These are phyloP conservation scores for Anas platyrhynchos DNA, from an alignment of 2,113 vertebrate species.

Conservation along the genomic window DNA sequence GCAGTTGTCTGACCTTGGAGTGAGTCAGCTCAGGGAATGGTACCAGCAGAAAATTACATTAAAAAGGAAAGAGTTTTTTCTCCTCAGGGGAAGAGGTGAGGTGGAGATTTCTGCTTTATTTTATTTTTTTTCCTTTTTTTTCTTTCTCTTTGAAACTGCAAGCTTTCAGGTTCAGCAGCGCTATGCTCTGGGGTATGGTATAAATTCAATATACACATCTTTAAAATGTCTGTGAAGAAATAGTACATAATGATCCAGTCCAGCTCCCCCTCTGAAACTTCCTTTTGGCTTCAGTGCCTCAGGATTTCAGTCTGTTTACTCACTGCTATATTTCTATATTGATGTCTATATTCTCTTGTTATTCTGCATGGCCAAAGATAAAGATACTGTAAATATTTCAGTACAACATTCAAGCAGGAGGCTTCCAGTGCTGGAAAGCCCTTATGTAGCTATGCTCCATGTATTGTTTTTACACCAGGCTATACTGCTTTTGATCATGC, in stretches of 20 bases:
- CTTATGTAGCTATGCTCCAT: not conserved
- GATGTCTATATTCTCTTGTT: not conserved
- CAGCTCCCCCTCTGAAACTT: not conserved
- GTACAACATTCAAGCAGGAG: not conserved
- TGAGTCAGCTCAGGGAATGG: not conserved
- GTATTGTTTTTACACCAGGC: not conserved
- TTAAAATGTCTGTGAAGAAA: not conserved
- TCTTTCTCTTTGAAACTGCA: not conserved
- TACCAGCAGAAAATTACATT: not conserved
- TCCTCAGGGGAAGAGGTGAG: not conserved
- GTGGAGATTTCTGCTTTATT: not conserved
- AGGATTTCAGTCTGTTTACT: not conserved
- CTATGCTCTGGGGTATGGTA: not conserved
- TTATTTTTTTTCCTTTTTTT: not conserved
- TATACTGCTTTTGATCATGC: not conserved
- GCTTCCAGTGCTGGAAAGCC: not conserved
- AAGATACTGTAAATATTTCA: not conserved
- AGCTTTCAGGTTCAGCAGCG: not conserved
- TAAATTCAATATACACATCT: not conserved
- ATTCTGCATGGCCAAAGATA: not conserved
- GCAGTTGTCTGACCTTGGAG: not conserved
- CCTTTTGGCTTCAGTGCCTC: not conserved
- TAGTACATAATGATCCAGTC: not conserved
- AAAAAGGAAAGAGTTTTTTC: not conserved
- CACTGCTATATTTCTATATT: not conserved